A percentile compares a stretch with the other conserved stretches of the same genome.
Evolutionary conservation across 2,888 invertebrate genomes (phyloP).

Genomic region (Timandra comae): DNA sequence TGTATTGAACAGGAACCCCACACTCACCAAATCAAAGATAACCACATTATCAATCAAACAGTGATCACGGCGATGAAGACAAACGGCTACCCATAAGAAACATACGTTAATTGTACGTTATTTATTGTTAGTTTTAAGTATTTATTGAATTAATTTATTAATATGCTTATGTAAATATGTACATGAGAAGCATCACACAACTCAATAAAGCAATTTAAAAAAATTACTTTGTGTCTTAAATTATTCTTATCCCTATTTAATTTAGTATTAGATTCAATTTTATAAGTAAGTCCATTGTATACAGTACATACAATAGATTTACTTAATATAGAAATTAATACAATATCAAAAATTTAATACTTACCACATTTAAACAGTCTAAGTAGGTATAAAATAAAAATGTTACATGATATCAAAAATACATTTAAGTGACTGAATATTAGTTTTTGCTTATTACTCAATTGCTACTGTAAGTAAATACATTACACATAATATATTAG

Average conservation of each 20-base stretch:
- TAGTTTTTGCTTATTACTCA: neutral
- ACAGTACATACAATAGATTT: too few relatives aligned
- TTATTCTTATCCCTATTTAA: too few relatives aligned
- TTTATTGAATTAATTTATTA: conserved; percentile 15
- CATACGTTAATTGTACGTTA: neutral
- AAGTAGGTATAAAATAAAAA: too few relatives aligned
- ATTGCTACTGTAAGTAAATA: too few relatives aligned
- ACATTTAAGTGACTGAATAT: neutral
- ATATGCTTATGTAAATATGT: conserved; percentile 13
- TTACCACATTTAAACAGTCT: too few relatives aligned
- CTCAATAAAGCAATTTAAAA: conserved; percentile 24
- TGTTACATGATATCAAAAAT: conserved; percentile 2
- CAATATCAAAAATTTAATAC: too few relatives aligned
- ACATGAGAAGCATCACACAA: conserved; percentile 26
- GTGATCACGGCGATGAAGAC: conserved; percentile 7
- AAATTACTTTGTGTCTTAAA: conserved; percentile 1
- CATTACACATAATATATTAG: conserved; percentile 1
- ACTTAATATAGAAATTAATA: too few relatives aligned
- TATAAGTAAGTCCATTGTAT: too few relatives aligned
- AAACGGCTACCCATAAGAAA: neutral
- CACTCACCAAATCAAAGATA: conserved; percentile 24
- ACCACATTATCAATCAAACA: conserved; percentile 21
- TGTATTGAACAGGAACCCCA: conserved; percentile 17
- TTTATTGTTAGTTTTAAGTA: conserved; percentile 9
- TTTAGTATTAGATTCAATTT: too few relatives aligned